These are phyloP conservation scores for Fragum fragum DNA, from an alignment of 2,888 invertebrate species.

Conservation along the genomic window DNA sequence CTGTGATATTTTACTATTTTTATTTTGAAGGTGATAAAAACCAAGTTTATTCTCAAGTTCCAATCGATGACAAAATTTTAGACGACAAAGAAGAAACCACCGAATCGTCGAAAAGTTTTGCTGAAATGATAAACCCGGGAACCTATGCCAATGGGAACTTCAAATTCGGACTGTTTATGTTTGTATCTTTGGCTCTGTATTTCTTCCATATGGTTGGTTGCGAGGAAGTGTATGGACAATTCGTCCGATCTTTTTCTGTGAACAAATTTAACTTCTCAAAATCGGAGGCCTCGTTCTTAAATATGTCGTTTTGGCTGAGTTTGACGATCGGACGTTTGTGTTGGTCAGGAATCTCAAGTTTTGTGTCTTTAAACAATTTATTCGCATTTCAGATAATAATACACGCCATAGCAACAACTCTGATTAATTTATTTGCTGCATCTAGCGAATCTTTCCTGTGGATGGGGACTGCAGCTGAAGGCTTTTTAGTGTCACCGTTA, in stretches of 20 bases:
- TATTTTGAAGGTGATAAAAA: slow-evolving; percentile 4
- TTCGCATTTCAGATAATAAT: slow-evolving; percentile 30
- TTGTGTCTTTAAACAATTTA: slow-evolving; percentile 29
- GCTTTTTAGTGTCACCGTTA: slow-evolving; percentile 33
- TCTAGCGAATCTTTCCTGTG: slow-evolving; percentile 31
- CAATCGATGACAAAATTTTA: slow-evolving; percentile 10
- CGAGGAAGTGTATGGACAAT: slow-evolving; percentile 39
- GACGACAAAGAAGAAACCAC: background rate
- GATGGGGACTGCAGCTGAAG: slow-evolving; percentile 33
- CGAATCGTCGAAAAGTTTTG: slow-evolving; percentile 10
- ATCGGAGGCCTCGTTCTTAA: slow-evolving; percentile 40
- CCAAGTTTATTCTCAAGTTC: slow-evolving; percentile 28
- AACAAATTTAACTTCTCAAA: slow-evolving; percentile 36
- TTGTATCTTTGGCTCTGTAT: slow-evolving; percentile 30
- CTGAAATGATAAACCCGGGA: slow-evolving; percentile 46
- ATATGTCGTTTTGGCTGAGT: slow-evolving; percentile 43
- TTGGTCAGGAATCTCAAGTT: slow-evolving; percentile 38
- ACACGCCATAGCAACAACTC: slow-evolving; percentile 13
- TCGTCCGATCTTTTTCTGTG: slow-evolving; percentile 49
- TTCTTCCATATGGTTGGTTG: slow-evolving; percentile 33
- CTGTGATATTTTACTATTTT: slow-evolving; percentile 48
- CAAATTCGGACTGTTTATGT: slow-evolving; percentile 35
- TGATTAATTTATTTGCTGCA: slow-evolving; percentile 31
- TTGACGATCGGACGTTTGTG: slow-evolving; percentile 32
- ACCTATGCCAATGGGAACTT: slow-evolving; percentile 42